Evolutionary conservation across 2,888 invertebrate species (phyloP).

Genomic region (Diplazon laetatorius): DNA sequence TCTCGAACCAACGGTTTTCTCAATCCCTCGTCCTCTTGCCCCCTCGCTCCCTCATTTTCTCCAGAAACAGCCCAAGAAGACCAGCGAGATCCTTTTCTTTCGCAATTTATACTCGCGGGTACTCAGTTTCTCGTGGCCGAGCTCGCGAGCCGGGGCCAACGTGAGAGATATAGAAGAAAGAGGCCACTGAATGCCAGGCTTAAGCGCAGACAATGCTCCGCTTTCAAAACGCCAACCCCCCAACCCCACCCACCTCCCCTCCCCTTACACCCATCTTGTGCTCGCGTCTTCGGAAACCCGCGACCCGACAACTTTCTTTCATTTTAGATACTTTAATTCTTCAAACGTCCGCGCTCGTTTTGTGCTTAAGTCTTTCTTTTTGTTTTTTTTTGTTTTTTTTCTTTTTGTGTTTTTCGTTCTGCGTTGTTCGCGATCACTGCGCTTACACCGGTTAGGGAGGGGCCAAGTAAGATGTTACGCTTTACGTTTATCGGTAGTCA

Average conservation of each 20-base stretch:
- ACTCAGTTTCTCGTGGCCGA: conserved; percentile 50
- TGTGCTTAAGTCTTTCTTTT: conserved; percentile 18
- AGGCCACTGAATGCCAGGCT: conserved; percentile 81
- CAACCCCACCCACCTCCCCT: neutral
- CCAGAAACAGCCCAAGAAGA: conserved; percentile 55
- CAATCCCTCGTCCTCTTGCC: conserved; percentile 71
- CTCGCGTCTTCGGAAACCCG: conserved; percentile 46
- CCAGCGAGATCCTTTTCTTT: conserved; percentile 68
- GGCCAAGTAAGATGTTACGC: neutral
- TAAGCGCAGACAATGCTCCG: conserved; percentile 81
- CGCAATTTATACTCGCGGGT: conserved; percentile 80
- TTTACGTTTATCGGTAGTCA: neutral
- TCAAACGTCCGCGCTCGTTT: conserved; percentile 74
- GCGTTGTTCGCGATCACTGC: conserved; percentile 26
- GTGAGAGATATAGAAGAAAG: conserved; percentile 68
- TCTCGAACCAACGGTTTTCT: conserved; percentile 67
- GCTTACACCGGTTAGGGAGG: conserved; percentile 14
- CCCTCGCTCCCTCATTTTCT: conserved; percentile 72
- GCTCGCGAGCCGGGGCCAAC: conserved; percentile 59
- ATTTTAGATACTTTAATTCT: conserved; percentile 81
- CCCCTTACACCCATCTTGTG: neutral
- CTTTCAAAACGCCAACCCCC: conserved; percentile 53
- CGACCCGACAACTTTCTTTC: conserved; percentile 76
- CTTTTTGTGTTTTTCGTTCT: too few relatives aligned
- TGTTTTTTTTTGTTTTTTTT: too few relatives aligned